Evolutionary conservation across 64 coral and sea anemone genomes (phyloP), one percentile per base, ranked within the genome.

Genomic region (Platygyra sinensis): DNA sequence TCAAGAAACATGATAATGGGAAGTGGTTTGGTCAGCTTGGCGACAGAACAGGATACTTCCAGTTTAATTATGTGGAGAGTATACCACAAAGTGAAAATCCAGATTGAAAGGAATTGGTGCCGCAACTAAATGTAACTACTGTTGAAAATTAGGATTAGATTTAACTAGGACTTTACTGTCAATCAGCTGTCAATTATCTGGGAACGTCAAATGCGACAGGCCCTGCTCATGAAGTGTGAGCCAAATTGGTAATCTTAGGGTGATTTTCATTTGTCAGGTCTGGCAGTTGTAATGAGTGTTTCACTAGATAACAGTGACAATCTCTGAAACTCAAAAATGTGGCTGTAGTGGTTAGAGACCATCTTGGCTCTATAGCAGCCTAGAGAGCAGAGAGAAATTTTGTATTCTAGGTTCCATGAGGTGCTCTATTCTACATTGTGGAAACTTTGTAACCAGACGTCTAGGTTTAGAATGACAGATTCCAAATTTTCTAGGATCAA

Each of bases 1-100:
- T 93, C 54, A 96, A 82, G 62, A 95, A 94, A 96, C 76, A 99
- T n/a, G 97, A 95, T 38, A 92, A 99, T 91, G 97, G 97, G 15
- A 91, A 86, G n/a, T 99, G 97, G 97, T 95, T 96, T 88, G 97
- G 97, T 30, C 94, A 99, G 52, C 77, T 93, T 71, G 95, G 95
- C 17, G 93, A 95, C 50, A 89, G 92, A 86, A 99, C 87, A 57
- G 97, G 97, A 2, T 83, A 96, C 64, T 99, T 99, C 60, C 97
- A 94, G 73, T 97, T 97, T 67, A 97, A 87, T 50, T 97, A 97
- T 82, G 95, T 94, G 49, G 84, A 90, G 11, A 24, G 86, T 54
- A 83, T 77, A 20, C 30, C 38, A 50, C 82, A 90, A 22, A 51
- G 39, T 51, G 62, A 85, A 38, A 50, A 27, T 71, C 81, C 62